Evolutionary conservation across 2,113 vertebrate species (phyloP).

Genomic region (Litocranius walleri): DNA sequence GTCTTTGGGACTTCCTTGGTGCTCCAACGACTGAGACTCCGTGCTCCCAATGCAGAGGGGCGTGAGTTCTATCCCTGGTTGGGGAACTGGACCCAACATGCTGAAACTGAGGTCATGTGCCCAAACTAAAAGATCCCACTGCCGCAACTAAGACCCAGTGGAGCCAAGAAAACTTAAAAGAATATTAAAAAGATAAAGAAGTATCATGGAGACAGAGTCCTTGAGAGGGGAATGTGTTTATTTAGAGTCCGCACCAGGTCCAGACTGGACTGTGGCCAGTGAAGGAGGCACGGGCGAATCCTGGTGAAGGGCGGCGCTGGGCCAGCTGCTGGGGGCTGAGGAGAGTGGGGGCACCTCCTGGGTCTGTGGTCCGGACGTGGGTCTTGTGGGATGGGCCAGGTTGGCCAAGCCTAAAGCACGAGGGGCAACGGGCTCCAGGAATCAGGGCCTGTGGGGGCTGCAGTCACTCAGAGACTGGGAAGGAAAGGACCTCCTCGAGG

Average conservation of each 20-base stretch:
- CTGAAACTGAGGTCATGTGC: background rate
- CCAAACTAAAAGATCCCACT: background rate
- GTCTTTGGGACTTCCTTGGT: background rate
- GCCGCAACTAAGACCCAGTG: background rate
- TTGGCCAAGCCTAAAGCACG: background rate
- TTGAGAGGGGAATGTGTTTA: background rate
- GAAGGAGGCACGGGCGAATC: background rate
- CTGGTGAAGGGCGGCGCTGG: accelerated
- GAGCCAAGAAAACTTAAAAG: background rate
- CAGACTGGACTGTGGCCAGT: background rate
- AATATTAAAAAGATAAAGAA: background rate
- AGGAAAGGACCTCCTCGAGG: background rate
- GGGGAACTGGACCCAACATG: background rate
- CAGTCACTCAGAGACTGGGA: background rate
- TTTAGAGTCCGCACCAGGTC: background rate
- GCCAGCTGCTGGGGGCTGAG: background rate
- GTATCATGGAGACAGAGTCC: background rate
- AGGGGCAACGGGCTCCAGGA: background rate
- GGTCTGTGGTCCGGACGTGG: too few species aligned
- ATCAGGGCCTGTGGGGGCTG: background rate
- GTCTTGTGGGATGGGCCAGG: background rate
- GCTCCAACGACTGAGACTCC: accelerated
- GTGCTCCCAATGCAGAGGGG: background rate
- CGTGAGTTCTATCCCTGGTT: background rate
- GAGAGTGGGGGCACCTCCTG: background rate